These are phyloP conservation scores for Eilema caniola DNA, from an alignment of 2,888 invertebrate species.

Conservation along the genomic window DNA sequence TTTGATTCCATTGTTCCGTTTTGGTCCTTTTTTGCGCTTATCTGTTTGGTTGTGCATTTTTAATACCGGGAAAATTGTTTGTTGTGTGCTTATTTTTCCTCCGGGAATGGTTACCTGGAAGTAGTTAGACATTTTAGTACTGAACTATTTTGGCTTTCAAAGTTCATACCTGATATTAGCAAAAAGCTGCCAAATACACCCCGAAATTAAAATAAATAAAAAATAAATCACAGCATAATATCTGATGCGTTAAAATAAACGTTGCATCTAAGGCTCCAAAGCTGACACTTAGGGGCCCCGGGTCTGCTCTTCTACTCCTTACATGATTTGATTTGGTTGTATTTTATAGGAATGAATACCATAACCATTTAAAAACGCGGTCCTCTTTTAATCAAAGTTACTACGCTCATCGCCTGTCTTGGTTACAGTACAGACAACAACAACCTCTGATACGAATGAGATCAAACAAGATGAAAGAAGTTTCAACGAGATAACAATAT, in stretches of 20 bases:
- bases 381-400: too few relatives aligned
- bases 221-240: too few relatives aligned
- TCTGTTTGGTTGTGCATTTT: neutral
- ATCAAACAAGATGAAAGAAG: slow-evolving; percentile 45
- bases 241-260: too few relatives aligned
- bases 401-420: neutral
- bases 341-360: too few relatives aligned
- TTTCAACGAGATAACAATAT: slow-evolving; percentile 51
- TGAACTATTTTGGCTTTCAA: neutral
- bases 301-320: too few relatives aligned
- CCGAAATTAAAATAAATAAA: too few relatives aligned
- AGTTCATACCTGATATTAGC: slow-evolving; percentile 3
- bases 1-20: slow-evolving; percentile 16
- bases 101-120: neutral
- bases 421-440: slow-evolving; percentile 19
- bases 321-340: too few relatives aligned
- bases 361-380: too few relatives aligned
- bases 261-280: too few relatives aligned
- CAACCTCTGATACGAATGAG: slow-evolving; percentile 34
- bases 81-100: neutral
- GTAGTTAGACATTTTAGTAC: neutral
- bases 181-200: too few relatives aligned
- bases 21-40: neutral
- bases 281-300: too few relatives aligned
- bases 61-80: neutral